These are phyloP conservation scores for Anguilla marmorata DNA, from an alignment of 2,797 vertebrate species.

Conservation along the genomic window DNA sequence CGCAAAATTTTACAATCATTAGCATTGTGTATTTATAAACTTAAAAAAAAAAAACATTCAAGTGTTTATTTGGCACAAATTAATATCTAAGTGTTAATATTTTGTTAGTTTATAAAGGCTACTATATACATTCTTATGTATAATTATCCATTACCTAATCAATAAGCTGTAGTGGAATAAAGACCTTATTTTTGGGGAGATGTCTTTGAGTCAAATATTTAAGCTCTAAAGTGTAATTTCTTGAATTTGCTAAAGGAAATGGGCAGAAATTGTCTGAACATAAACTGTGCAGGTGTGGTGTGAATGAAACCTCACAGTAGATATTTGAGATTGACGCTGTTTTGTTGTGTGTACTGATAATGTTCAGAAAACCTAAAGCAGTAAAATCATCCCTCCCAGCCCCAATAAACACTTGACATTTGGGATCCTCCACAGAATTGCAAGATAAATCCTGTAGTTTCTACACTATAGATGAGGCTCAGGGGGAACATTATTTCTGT, in stretches of 20 bases:
- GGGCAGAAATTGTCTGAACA: not conserved
- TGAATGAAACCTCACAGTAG: not conserved
- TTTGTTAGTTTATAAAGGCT: not conserved
- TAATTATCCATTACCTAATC: not conserved
- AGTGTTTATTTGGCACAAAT: not conserved
- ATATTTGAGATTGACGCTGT: not conserved
- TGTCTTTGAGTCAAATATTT: not conserved
- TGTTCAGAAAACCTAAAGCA: not conserved
- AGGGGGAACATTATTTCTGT: not conserved
- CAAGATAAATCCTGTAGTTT: not conserved
- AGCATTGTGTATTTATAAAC: not conserved
- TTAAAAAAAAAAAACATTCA: not conserved
- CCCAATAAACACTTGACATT: not conserved
- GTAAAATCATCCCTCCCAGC: not conserved
- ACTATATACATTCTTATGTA: not conserved
- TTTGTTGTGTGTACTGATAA: not conserved
- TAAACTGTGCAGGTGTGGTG: not conserved
- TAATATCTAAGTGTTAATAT: not conserved
- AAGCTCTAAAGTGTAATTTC: not conserved
- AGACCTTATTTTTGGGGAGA: not conserved
- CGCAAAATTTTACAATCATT: not conserved
- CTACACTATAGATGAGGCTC: not conserved
- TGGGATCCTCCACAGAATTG: not conserved
- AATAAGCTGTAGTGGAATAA: not conserved
- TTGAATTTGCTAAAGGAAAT: not conserved